phyloP scores from a whole-genome alignment of 1,140 invertebrate species.

The Drosophila littoralis region DNA sequence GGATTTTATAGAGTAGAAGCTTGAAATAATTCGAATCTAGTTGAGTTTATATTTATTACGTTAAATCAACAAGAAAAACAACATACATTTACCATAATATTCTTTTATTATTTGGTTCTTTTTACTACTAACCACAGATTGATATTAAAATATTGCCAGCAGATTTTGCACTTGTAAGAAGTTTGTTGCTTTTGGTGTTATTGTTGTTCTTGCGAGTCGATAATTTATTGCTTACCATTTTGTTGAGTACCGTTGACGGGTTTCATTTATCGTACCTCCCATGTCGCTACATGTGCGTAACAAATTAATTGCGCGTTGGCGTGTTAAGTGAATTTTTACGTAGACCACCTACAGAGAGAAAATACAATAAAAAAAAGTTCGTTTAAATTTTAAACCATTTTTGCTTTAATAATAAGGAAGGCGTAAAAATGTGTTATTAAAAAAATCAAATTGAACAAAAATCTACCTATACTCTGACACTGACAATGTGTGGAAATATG shows the following conservation, averaged over 20 bases:
- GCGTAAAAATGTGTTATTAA: not conserved
- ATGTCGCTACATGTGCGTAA: constrained; percentile 5
- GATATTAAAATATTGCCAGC: constrained; percentile 21
- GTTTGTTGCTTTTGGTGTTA: constrained; percentile 4
- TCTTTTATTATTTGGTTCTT: not conserved
- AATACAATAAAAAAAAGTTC: too few species aligned
- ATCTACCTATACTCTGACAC: not conserved
- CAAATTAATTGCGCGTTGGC: constrained; percentile 14
- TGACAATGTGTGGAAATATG: constrained; percentile 19
- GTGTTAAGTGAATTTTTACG: constrained; percentile 9
- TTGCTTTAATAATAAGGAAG: not conserved
- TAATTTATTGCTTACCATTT: constrained; percentile 34
- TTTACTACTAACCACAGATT: constrained; percentile 9
- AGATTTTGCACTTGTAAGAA: constrained; percentile 18
- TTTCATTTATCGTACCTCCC: constrained; percentile 29
- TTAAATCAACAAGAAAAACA: not conserved
- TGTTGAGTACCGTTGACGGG: constrained; percentile 9
- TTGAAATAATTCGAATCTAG: too few species aligned
- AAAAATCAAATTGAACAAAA: not conserved
- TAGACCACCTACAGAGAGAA: not conserved
- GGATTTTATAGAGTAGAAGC: too few species aligned
- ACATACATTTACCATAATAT: not conserved
- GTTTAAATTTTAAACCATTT: not conserved
- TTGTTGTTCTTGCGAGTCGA: constrained; percentile 5
- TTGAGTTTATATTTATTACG: too few species aligned